A percentile compares a stretch with the other conserved stretches of the same genome.
Conservation (phyloP, 2,888 invertebrate species). For the Cetonia aurata region DNA sequence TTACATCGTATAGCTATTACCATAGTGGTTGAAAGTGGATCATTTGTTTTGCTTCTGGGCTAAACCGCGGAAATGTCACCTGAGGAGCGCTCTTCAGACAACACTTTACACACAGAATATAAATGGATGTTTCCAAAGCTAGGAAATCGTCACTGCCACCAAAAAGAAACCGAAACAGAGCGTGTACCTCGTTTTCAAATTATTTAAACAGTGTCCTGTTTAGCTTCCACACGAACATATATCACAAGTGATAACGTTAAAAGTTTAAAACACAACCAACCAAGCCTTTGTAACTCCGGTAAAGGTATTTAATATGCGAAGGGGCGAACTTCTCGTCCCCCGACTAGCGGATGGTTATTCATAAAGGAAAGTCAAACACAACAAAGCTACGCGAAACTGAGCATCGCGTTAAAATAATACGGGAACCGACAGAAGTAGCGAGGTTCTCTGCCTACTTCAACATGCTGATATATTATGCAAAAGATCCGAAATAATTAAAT, state of each 20-base stretch:
- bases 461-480: constrained; percentile 51
- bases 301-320: constrained; percentile 45
- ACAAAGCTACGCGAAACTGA: constrained; percentile 49
- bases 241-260: constrained; percentile 36
- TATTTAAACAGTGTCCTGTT: too few species aligned
- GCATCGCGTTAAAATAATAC: constrained; percentile 51
- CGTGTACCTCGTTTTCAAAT: too few species aligned
- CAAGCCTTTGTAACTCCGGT: constrained; percentile 42
- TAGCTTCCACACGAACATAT: too few species aligned
- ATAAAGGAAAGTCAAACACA: constrained; percentile 55
- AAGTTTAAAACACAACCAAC: constrained; percentile 40
- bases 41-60: too few species aligned
- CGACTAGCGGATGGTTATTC: constrained; percentile 50
- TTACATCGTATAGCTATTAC: too few species aligned
- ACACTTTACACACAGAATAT: too few species aligned
- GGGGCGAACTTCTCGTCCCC: constrained; percentile 14
- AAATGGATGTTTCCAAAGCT: too few species aligned
- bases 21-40: too few species aligned
- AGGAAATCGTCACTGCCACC: too few species aligned
- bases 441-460: not conserved
- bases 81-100: too few species aligned
- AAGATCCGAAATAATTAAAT: constrained; percentile 53
- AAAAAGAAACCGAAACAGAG: too few species aligned
- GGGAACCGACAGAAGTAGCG: not conserved
- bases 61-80: too few species aligned